Base-by-base conservation (phyloP, 1,140 invertebrate species). In the Phortica variegata region DNA sequence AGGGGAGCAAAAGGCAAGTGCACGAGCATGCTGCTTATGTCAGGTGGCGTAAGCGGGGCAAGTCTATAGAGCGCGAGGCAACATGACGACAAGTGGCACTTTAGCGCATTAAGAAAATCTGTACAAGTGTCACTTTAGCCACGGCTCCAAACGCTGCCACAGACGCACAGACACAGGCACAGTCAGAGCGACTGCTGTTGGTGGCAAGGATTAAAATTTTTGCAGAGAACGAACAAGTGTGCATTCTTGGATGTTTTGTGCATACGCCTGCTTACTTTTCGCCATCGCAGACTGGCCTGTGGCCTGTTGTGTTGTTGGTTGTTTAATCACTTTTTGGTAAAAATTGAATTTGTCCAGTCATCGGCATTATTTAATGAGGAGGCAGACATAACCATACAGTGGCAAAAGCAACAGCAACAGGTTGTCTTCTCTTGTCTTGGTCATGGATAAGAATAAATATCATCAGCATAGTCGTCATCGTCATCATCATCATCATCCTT, bases 291-390 rank as follows among this genome's bases (percentile, higher is more conserved):
- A 18, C 42, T 52, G 17, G 6, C 26, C 3, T 13, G 39, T 39
- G 37, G 16, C 26, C 6, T 40, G 32, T 49, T 43, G 46, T 40
- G 49, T 49, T 43, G 46, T 40, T 47, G 52, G 56, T 62, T 68
- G 63, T 65, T 65, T 65, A 65, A 68, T 66, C 56, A 68, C 63
- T 63, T 63, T 63, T 63, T 62, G 62, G 54, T 57, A 56, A 56
- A n/a, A n/a, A n/a, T n/a, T 40, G 37, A 71, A 71, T 60, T 71
- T 71, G 66, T 71, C 66, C 60, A 71, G 66, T 71, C 66, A 71
- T 71, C 66, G 66, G 66, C 66, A 71, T 71, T 71, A 71, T 71
- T 71, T 70, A 71, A 71, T 70, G 66, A 68, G 63, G 68, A 29
- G 23, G 33, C 13, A 39, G 37, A 29, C 37, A 23, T 54, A 61